A percentile compares a stretch with the other conserved stretches of the same genome.
Conservation (phyloP, 1,140 invertebrate species). For the Euura lappo region DNA sequence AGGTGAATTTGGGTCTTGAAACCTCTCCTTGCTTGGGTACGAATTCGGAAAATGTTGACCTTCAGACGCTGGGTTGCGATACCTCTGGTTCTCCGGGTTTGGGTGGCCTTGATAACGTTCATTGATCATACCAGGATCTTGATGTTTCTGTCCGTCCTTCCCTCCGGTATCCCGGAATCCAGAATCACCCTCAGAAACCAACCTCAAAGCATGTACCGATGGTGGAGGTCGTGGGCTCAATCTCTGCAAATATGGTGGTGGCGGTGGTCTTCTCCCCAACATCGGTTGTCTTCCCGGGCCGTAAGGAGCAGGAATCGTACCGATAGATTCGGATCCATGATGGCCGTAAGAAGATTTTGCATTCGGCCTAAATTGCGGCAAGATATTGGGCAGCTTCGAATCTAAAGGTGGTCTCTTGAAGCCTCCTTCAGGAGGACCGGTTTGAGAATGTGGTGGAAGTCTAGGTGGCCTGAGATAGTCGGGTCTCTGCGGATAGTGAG, state of each 20-base stretch:
- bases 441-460: conserved; percentile 46
- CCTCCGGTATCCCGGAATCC: not conserved
- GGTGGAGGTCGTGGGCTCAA: conserved; percentile 61
- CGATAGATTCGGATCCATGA: conserved; percentile 50
- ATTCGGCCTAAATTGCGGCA: conserved; percentile 75
- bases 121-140: conserved; percentile 23
- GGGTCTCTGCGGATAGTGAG: conserved; percentile 28
- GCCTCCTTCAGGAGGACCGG: conserved; percentile 47
- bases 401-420: conserved; percentile 55
- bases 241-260: conserved; percentile 48
- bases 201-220: conserved; percentile 15
- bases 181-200: not conserved
- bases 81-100: not conserved
- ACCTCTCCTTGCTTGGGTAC: conserved; percentile 28
- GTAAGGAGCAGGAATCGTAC: conserved; percentile 49
- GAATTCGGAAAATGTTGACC: conserved; percentile 24
- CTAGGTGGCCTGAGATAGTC: conserved; percentile 46
- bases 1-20: conserved; percentile 10
- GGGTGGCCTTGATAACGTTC: conserved; percentile 29
- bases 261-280: conserved; percentile 36
- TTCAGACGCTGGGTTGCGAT: conserved; percentile 14
- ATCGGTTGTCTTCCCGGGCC: conserved; percentile 43
- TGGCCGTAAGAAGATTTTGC: conserved; percentile 65
- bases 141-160: conserved; percentile 19
- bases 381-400: conserved; percentile 68